Percentiles rank a stretch among this genome's conserved stretches.
These are phyloP conservation scores for Phataginus tetradactyla DNA, from an alignment of 2,797 vertebrate species.

Conservation along the genomic window DNA sequence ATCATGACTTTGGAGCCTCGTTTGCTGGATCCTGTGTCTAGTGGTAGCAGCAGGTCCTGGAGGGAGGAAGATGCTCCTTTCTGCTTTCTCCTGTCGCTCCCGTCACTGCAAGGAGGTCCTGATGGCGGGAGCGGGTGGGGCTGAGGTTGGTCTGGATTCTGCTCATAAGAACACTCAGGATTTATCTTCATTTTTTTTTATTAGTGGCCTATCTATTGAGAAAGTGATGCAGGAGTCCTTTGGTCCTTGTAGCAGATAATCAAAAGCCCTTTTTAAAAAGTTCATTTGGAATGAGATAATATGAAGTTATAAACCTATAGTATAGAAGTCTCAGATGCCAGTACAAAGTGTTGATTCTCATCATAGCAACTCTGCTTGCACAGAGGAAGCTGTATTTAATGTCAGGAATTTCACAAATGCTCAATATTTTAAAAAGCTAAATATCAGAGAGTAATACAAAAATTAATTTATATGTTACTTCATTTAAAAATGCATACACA, in stretches of 20 bases:
- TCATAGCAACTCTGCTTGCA: conserved; percentile 79
- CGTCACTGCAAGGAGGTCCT: neutral
- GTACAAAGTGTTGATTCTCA: conserved; percentile 61
- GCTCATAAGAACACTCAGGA: neutral
- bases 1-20: neutral
- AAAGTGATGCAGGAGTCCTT: conserved; percentile 54
- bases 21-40: neutral
- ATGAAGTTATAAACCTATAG: conserved; percentile 65
- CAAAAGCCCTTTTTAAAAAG: conserved; percentile 64
- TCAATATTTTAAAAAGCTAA: conserved; percentile 78
- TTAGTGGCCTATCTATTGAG: conserved; percentile 58
- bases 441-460: conserved; percentile 44
- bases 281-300: conserved; percentile 73
- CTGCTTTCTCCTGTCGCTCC: neutral
- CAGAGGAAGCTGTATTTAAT: conserved; percentile 79
- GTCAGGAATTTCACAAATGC: conserved; percentile 76
- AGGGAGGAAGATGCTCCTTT: neutral
- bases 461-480: conserved; percentile 41
- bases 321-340: conserved; percentile 74
- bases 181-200: conserved; percentile 61
- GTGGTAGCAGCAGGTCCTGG: neutral
- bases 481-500: neutral
- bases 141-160: conserved; percentile 36
- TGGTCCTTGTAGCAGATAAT: conserved; percentile 59
- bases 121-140: conserved; percentile 52